phyloP scores from a whole-genome alignment of 2,113 vertebrate genomes.

The Zapus hudsonius region DNA sequence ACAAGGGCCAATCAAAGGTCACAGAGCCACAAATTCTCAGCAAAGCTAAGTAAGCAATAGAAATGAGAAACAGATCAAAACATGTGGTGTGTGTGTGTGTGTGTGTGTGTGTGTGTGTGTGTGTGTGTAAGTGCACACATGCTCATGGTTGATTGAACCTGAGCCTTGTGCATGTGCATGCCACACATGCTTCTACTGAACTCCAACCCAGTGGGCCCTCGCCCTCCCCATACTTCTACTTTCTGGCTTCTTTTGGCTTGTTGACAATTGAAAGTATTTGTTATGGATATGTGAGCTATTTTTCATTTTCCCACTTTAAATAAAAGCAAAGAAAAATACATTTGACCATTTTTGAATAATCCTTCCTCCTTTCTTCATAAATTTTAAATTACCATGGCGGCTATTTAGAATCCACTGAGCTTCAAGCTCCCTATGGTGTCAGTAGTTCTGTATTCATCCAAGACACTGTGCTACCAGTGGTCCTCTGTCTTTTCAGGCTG shows the following conservation, averaged over 20 bases:
- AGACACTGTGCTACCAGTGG: background rate
- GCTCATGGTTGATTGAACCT: no score
- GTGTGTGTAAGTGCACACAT: no score
- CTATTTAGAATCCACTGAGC: background rate
- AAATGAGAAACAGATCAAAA: background rate
- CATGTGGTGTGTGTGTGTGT: background rate
- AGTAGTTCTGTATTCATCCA: no score
- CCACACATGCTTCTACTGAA: no score
- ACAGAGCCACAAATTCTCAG: background rate
- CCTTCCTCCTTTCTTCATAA: background rate
- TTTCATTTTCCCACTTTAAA: background rate
- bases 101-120: no score
- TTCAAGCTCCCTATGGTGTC: background rate
- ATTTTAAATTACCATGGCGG: background rate
- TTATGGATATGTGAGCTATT: background rate
- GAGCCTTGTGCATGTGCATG: no score
- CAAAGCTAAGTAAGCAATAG: background rate
- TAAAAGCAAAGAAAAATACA: background rate
- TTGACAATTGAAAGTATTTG: background rate
- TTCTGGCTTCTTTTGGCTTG: background rate
- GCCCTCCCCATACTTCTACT: no score
- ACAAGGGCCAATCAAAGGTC: background rate
- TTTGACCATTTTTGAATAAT: background rate
- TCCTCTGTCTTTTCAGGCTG: background rate
- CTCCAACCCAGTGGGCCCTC: no score